Conservation (phyloP, 2,113 vertebrate species). For the Labeo rohita region DNA sequence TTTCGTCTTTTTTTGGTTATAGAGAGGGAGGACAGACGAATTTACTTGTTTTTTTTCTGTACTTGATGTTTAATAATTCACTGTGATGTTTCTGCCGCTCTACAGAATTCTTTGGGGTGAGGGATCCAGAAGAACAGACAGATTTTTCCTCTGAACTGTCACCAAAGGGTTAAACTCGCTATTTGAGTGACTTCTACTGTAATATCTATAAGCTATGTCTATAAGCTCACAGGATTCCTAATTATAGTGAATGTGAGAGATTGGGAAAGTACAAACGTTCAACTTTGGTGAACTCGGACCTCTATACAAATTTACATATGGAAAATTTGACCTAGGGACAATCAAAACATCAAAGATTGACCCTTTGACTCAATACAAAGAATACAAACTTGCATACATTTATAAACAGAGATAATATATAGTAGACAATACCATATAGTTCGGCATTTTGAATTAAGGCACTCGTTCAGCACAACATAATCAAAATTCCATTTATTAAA, state of each 20-base stretch:
- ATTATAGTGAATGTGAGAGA: not conserved
- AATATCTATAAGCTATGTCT: not conserved
- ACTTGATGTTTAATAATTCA: conserved; percentile 79
- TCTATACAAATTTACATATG: not conserved
- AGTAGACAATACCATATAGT: no score
- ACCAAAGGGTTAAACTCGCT: not conserved
- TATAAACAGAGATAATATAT: not conserved
- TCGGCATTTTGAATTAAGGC: no score
- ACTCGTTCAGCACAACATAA: no score
- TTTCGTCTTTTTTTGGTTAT: conserved; percentile 34
- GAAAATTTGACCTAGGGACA: not conserved
- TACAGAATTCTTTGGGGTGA: conserved; percentile 41
- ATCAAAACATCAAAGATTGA: not conserved
- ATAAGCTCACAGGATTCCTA: not conserved
- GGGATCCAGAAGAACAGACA: not conserved
- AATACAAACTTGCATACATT: not conserved
- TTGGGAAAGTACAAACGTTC: not conserved
- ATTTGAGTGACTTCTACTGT: conserved; percentile 14
- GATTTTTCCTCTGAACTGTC: conserved; percentile 28
- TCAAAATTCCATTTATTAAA: no score
- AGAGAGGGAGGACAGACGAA: conserved; percentile 72
- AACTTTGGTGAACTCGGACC: not conserved
- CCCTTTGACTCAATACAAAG: not conserved
- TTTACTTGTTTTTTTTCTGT: conserved; percentile 46
- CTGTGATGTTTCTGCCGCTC: conserved; percentile 71